Evolutionary conservation across 2,888 invertebrate species (phyloP), one percentile per base, ranked within the genome.

Genomic region (Limnephilus marmoratus): DNA sequence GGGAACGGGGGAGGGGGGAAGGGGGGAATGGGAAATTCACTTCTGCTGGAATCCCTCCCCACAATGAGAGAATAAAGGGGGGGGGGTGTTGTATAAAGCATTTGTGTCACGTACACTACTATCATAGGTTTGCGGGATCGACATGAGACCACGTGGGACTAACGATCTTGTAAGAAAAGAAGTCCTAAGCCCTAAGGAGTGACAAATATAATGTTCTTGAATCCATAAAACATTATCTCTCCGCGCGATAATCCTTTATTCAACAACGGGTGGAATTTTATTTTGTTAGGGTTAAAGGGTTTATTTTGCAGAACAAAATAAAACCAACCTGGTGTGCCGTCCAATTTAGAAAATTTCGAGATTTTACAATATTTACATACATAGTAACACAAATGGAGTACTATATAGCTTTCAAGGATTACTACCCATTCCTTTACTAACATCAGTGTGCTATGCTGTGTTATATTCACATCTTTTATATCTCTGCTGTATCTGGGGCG

Each of bases 51-150:
- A 68, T 24, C 68, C 68, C 68, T 24, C 68, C n/a, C 68, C 68
- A 68, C 68, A 24, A n/a, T 24, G 68, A 68, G 68, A 68, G 24
- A 86, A 86, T 68, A 68, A 45, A 86, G 86, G 45, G 85, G 85
- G n/a, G n/a, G 41, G n/a, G 86, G 41, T 45, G 86, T 37, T 45
- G 86, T 41, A 86, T 86, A 86, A 86, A 86, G 86, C 86, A 86
- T 86, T 86, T 86, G 86, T 86, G 86, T 86, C 86, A 86, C 86
- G 86, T 86, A 86, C 86, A 86, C 86, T 29, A 45, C 86, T 29
- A 41, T 83, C 83, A 86, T 86, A 86, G 86, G 86, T 86, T 68
- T 86, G 86, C 45, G 86, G 86, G 86, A 86, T 86, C 86, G 86
- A 86, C 86, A 45, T 45, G 29, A 37, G 86, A 86, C 86, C 86